Conservation (phyloP, 2,888 invertebrate species). For the Timema podura region DNA sequence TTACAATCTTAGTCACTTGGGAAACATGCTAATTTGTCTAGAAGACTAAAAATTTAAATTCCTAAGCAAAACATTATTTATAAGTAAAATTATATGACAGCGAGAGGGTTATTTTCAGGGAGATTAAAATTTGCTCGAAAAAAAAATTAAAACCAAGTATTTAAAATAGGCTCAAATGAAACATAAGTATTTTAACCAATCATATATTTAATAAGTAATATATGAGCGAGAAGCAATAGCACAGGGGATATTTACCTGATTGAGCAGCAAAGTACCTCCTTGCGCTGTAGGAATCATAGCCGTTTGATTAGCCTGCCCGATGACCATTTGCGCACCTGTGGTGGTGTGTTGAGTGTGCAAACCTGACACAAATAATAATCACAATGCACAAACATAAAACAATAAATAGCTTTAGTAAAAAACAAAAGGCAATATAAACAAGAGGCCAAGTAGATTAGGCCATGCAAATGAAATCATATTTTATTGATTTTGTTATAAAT, state of each 20-base stretch:
- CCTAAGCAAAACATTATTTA: too few relatives aligned
- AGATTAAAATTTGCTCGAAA: background rate
- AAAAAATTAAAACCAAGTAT: constrained; percentile 5
- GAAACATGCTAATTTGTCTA: too few relatives aligned
- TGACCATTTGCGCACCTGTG: constrained; percentile 32
- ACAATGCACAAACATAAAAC: background rate
- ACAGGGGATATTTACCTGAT: constrained; percentile 42
- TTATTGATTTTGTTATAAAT: too few relatives aligned
- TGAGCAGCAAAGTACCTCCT: constrained; percentile 43
- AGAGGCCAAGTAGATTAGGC: background rate
- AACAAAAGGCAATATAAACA: background rate
- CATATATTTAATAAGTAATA: constrained; percentile 15
- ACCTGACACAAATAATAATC: constrained; percentile 18
- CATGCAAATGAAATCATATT: too few relatives aligned
- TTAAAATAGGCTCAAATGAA: background rate
- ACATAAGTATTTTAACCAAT: background rate
- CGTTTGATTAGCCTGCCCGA: constrained; percentile 32
- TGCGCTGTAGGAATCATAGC: constrained; percentile 45
- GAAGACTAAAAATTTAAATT: too few relatives aligned
- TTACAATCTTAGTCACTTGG: too few relatives aligned
- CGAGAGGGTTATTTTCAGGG: too few relatives aligned
- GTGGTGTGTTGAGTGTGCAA: constrained; percentile 25
- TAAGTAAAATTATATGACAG: too few relatives aligned
- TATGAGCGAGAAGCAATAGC: background rate
- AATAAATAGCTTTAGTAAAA: background rate